phyloP scores from a whole-genome alignment of 1,140 invertebrate species.

The Nylanderia fulva region DNA sequence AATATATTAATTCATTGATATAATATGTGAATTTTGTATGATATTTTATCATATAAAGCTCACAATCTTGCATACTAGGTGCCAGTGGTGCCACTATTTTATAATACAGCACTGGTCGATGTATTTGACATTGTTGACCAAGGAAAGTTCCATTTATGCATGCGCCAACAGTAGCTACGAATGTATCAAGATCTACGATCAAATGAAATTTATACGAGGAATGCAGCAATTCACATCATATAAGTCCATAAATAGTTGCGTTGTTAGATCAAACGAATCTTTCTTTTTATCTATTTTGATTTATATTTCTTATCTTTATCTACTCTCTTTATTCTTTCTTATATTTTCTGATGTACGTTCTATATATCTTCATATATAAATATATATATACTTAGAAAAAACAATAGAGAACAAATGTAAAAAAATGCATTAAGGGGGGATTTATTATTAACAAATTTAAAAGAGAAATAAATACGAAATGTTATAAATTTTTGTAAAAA shows the following conservation, averaged over 20 bases:
- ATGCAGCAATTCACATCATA: not conserved
- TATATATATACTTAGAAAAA: not conserved
- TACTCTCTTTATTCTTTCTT: not conserved
- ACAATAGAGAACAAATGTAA: not conserved
- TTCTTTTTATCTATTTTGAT: not conserved
- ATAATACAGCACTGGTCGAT: not conserved
- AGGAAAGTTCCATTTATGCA: slow-evolving; percentile 33
- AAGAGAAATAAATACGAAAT: not conserved
- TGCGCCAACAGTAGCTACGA: slow-evolving; percentile 10
- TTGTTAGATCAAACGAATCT: not conserved
- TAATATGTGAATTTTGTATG: not conserved
- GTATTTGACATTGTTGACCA: not conserved
- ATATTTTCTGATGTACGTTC: too few relatives aligned
- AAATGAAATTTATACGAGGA: slow-evolving; percentile 1
- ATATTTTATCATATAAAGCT: not conserved
- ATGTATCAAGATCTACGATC: not conserved
- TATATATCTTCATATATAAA: too few relatives aligned
- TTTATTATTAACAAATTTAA: not conserved
- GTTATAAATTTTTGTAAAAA: not conserved
- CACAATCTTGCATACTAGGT: not conserved
- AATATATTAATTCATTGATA: not conserved
- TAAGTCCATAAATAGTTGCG: not conserved
- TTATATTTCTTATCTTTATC: too few relatives aligned
- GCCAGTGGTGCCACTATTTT: too few relatives aligned
- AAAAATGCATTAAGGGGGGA: too few relatives aligned